These are phyloP conservation scores for Lasiommata megera DNA, from an alignment of 2,888 invertebrate genomes.

Conservation along the genomic window DNA sequence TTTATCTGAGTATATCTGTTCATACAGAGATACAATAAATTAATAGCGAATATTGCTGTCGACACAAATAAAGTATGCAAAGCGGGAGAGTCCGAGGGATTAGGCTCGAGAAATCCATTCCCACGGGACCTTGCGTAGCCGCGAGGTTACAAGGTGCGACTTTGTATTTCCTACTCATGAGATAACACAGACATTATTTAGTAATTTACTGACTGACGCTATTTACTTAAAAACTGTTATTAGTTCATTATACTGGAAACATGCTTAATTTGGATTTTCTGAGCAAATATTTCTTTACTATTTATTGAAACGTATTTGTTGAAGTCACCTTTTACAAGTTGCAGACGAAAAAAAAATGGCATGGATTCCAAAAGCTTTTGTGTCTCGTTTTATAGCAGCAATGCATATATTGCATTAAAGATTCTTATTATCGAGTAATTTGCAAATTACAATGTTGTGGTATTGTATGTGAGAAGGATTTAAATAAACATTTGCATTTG, in stretches of 20 bases:
- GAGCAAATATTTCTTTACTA: no score
- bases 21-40: neutral
- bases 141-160: constrained; percentile 29
- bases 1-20: no score
- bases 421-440: neutral
- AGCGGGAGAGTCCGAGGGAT: constrained; percentile 52
- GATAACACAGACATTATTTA: neutral
- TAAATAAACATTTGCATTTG: neutral
- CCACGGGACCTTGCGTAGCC: constrained; percentile 43
- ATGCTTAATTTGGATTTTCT: no score
- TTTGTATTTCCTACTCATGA: neutral
- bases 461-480: neutral
- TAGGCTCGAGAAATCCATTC: constrained; percentile 57
- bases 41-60: constrained; percentile 15
- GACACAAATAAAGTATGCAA: constrained; percentile 55
- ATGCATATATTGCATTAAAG: neutral
- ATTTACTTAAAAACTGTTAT: no score
- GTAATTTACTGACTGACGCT: constrained; percentile 23
- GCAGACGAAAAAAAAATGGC: no score
- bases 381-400: no score
- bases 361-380: no score
- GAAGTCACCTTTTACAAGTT: no score
- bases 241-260: no score
- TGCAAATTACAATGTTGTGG: constrained; percentile 5
- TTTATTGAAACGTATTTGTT: no score